Conservation (phyloP, 1,140 invertebrate genomes). For the Bombus haemorrhoidalis region DNA sequence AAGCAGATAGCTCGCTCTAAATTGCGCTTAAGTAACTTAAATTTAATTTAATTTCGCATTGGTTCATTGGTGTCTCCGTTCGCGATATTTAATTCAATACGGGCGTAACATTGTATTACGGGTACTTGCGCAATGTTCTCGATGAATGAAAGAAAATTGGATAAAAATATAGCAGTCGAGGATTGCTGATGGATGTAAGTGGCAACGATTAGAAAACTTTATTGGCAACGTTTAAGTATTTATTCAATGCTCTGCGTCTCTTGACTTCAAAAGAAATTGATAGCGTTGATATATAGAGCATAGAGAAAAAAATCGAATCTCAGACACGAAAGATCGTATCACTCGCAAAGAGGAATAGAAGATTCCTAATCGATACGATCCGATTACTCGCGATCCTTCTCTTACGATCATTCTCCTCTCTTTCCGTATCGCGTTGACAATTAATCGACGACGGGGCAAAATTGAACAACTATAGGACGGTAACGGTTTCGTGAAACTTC, state of each 20-base stretch:
- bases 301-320: background rate
- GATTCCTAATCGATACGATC: too few relatives aligned
- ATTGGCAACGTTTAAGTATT: background rate
- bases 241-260: background rate
- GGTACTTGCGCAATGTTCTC: constrained; percentile 22
- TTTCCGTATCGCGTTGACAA: background rate
- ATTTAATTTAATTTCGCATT: constrained; percentile 55
- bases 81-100: constrained; percentile 49
- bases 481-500: too few relatives aligned
- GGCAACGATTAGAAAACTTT: background rate
- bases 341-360: background rate
- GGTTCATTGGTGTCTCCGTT: constrained; percentile 49
- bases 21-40: constrained; percentile 53
- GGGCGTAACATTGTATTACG: constrained; percentile 47
- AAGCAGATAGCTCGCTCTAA: constrained; percentile 50
- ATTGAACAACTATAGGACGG: too few relatives aligned
- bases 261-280: background rate
- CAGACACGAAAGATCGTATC: background rate
- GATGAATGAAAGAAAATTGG: constrained; percentile 20
- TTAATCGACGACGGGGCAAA: too few relatives aligned
- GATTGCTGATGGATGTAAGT: background rate
- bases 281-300: background rate
- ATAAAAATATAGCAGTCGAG: constrained; percentile 13
- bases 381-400: too few relatives aligned
- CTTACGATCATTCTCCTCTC: background rate